Evolutionary conservation across 2,888 invertebrate genomes (phyloP).

Genomic region (Plemyria rubiginata): DNA sequence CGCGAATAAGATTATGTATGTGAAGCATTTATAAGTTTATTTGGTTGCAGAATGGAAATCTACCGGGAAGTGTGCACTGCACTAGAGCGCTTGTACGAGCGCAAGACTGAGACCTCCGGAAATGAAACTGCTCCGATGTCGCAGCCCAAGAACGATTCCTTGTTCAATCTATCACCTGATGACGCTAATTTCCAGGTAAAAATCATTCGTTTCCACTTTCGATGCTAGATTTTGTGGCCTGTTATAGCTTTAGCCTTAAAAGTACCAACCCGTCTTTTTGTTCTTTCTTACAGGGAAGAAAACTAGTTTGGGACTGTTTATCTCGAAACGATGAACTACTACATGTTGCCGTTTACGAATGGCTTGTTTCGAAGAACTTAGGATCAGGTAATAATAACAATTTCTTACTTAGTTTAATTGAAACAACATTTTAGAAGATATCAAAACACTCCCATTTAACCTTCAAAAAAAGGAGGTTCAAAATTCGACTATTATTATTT

Average conservation of each 20-base stretch:
- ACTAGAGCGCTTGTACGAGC: conserved; percentile 88
- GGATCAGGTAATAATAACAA: conserved; percentile 70
- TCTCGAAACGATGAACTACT: conserved; percentile 93
- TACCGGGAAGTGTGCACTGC: conserved; percentile 94
- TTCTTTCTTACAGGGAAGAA: conserved; percentile 66
- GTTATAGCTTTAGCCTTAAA: no score
- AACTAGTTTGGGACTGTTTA: conserved; percentile 87
- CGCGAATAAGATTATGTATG: no score
- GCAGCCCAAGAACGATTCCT: conserved; percentile 55
- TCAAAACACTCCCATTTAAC: no score
- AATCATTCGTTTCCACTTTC: neutral
- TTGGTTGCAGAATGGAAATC: conserved; percentile 90
- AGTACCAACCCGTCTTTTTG: neutral
- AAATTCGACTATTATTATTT: no score
- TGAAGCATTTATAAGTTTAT: neutral
- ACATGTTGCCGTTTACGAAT: conserved; percentile 96
- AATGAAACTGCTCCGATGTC: conserved; percentile 66
- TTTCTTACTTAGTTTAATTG: no score
- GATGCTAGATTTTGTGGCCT: no score
- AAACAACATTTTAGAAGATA: no score
- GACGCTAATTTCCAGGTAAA: conserved; percentile 77
- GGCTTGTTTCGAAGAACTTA: conserved; percentile 93
- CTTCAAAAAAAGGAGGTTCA: no score
- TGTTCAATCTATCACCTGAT: conserved; percentile 68
- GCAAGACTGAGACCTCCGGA: conserved; percentile 77